Evolutionary conservation across 2,888 invertebrate species (phyloP).

Genomic region (Lamellibrachia satsuma): DNA sequence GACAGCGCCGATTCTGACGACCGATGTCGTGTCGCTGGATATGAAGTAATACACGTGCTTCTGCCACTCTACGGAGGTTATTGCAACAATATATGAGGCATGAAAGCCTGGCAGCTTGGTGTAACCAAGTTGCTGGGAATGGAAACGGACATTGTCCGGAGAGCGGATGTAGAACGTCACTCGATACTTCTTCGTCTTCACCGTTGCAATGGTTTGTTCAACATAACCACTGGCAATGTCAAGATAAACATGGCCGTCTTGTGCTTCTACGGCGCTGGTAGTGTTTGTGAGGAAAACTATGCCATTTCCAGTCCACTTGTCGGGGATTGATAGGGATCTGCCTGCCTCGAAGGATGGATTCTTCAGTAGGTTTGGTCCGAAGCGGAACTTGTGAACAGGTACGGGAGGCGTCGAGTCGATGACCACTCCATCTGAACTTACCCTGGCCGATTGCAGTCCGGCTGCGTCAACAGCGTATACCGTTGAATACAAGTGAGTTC

Average conservation of each 20-base stretch:
- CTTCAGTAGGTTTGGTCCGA: neutral
- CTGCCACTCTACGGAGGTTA: neutral
- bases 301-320: neutral
- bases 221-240: neutral
- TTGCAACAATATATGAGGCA: neutral
- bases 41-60: neutral
- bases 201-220: neutral
- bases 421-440: neutral
- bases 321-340: neutral
- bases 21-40: neutral
- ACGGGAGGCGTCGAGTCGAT: neutral
- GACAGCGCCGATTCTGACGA: neutral
- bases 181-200: neutral
- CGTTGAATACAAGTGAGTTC: slow-evolving; percentile 39
- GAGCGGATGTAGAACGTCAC: slow-evolving; percentile 10
- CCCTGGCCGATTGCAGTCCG: slow-evolving; percentile 37
- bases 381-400: neutral
- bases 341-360: neutral
- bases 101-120: neutral
- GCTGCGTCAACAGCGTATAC: slow-evolving; percentile 46
- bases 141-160: neutral
- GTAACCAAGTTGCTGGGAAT: neutral
- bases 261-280: neutral
- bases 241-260: neutral
- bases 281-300: neutral